Percentiles rank a stretch among this genome's conserved stretches.
Conservation (phyloP, 2,888 invertebrate species). For the Allophyes oxyacanthae region DNA sequence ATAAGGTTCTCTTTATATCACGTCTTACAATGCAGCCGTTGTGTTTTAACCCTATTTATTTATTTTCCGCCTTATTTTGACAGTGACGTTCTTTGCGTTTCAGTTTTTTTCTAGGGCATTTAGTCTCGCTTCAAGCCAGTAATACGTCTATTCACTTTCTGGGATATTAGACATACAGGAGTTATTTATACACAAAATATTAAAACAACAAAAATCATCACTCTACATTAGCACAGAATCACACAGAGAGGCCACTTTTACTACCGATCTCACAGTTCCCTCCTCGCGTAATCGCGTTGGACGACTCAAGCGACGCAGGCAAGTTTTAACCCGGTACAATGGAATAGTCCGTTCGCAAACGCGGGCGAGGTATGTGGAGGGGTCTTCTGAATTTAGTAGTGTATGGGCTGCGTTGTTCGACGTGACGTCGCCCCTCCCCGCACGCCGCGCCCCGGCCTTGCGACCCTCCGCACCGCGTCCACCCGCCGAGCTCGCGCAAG, state of each 20-base stretch:
- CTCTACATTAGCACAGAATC: conserved; percentile 63
- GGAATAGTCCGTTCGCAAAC: conserved; percentile 48
- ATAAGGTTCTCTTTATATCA: conserved; percentile 77
- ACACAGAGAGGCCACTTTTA: conserved; percentile 77
- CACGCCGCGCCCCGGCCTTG: conserved; percentile 83
- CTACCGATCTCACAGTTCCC: conserved; percentile 79
- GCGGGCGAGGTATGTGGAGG: conserved; percentile 36
- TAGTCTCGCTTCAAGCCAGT: conserved; percentile 57
- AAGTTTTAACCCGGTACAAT: conserved; percentile 73
- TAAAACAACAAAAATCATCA: conserved; percentile 66
- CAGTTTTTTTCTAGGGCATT: conserved; percentile 43
- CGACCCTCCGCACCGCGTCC: conserved; percentile 79
- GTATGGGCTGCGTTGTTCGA: conserved; percentile 84
- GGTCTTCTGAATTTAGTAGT: conserved; percentile 74
- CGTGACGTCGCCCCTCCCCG: conserved; percentile 83
- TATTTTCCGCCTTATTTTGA: conserved; percentile 86
- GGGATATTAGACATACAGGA: conserved; percentile 28
- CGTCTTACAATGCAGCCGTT: conserved; percentile 64
- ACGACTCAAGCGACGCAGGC: conserved; percentile 86
- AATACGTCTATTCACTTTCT: conserved; percentile 49
- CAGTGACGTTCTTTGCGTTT: conserved; percentile 70
- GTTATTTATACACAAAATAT: conserved; percentile 61
- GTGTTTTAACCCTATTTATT: conserved; percentile 85
- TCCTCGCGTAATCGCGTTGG: conserved; percentile 86
- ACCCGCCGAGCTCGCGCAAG: conserved; percentile 81